Evolutionary conservation across 2,888 invertebrate genomes (phyloP).

Genomic region (Cotesia congregata): DNA sequence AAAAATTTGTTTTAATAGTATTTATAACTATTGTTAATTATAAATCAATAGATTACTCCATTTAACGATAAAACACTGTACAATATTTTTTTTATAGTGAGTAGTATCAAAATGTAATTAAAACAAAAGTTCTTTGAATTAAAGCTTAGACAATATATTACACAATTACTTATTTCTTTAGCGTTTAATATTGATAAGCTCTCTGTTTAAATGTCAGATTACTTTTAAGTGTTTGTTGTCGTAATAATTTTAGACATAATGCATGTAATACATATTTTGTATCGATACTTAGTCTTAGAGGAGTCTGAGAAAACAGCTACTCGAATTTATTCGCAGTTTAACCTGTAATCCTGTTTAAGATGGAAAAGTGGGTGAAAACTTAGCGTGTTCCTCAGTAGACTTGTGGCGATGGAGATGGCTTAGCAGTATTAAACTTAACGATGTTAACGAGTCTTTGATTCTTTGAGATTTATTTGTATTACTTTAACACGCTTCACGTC

Average conservation of each 20-base stretch:
- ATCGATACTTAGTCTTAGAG: slow-evolving; percentile 21
- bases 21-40: no score
- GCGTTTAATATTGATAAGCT: neutral
- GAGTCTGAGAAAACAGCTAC: slow-evolving; percentile 33
- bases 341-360: slow-evolving; percentile 62
- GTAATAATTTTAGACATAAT: neutral
- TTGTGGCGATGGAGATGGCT: slow-evolving; percentile 55
- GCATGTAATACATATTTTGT: slow-evolving; percentile 7
- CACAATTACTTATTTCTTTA: no score
- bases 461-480: slow-evolving; percentile 47
- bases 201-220: neutral
- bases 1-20: no score
- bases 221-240: neutral
- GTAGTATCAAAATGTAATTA: no score
- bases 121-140: no score
- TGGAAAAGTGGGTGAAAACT: slow-evolving; percentile 60
- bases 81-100: no score
- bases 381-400: slow-evolving; percentile 59
- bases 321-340: slow-evolving; percentile 61
- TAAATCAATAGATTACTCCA: no score
- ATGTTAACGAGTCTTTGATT: slow-evolving; percentile 61
- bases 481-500: slow-evolving; percentile 16
- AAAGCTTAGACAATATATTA: no score
- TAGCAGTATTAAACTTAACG: slow-evolving; percentile 59
- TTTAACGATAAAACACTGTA: no score